Evolutionary conservation across 2,113 vertebrate species (phyloP), one percentile per base, ranked within the genome.

Genomic region (Gymnorhina tibicen): DNA sequence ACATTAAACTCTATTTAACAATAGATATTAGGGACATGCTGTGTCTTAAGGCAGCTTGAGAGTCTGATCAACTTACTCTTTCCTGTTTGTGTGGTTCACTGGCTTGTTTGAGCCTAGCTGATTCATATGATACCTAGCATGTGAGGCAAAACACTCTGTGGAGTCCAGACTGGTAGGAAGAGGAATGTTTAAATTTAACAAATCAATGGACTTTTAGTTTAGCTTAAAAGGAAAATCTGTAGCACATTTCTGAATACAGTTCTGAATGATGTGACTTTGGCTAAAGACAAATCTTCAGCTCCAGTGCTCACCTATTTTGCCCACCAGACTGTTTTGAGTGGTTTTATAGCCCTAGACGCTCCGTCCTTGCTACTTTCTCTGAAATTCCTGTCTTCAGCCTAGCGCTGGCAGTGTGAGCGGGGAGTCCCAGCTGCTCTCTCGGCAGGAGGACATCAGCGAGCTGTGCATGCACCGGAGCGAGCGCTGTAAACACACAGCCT

Each of bases 381-480:
- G 73, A 30, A 85, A 87, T 83, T 85, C 46, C 72, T 80, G 72
- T 59, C 78, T 80, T 23, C 39, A 47, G 63, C 33, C 67, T 15
- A 5, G 41, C 22, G 32, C 49, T 85, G 85, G 85, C 81, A 75
- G 44, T 2, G 46, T 16, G 89, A 89, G 64, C 21, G 5, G 66
- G 26, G 59, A 66, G 39, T 49, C 56, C 13, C 56, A 85, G 89
- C 85, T 96, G 69, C 81, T 87, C 6, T 85, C 39, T 79, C 41
- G 33, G 33, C 82, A 83, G 67, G 78, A 90, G 39, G 67, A 22
- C 75, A 37, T 60, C 84, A 22, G 18, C 24, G 39, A 47, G 73
- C 70, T 46, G 37, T 85, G 78, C 85, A 47, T 6, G 50, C 78
- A 62, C 16, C 9, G 32, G 42, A 50, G 72, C 2, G 2, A 74